phyloP scores from a whole-genome alignment of 2,888 invertebrate species.

The Temnothorax unifasciatus region DNA sequence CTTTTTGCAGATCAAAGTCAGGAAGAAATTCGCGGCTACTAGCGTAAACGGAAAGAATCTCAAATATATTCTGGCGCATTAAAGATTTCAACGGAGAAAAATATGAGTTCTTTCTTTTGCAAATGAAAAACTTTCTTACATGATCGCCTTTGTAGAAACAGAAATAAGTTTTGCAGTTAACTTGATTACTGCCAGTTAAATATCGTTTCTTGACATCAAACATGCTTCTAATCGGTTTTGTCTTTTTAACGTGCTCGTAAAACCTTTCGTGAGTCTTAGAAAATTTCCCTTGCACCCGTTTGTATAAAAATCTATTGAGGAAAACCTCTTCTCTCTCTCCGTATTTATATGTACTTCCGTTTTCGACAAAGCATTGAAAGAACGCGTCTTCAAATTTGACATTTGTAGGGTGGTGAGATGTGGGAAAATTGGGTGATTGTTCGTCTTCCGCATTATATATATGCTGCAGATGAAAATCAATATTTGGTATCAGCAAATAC shows the following conservation, averaged over 20 bases:
- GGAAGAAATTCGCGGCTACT: conserved; percentile 42
- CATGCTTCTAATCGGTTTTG: conserved; percentile 62
- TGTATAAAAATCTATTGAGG: conserved; percentile 33
- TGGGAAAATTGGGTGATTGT: conserved; percentile 66
- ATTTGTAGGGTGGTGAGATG: conserved; percentile 59
- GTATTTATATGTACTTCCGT: conserved; percentile 51
- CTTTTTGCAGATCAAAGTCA: conserved; percentile 28
- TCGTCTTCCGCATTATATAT: conserved; percentile 66
- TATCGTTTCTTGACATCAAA: conserved; percentile 61
- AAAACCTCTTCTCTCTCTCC: conserved; percentile 60
- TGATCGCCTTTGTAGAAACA: conserved; percentile 31
- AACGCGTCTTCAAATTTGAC: conserved; percentile 65
- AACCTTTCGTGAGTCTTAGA: conserved; percentile 55
- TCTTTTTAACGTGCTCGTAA: conserved; percentile 55
- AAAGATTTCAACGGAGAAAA: not conserved
- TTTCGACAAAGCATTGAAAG: conserved; percentile 62
- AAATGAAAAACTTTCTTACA: conserved; percentile 35
- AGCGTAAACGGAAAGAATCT: conserved; percentile 16
- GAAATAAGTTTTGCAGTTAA: conserved; percentile 40
- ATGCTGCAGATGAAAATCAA: conserved; percentile 73
- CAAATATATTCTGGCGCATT: not conserved
- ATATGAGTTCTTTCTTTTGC: not conserved
- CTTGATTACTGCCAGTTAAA: conserved; percentile 57
- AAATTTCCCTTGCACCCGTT: conserved; percentile 48
- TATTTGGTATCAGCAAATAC: conserved; percentile 74